phyloP scores from a whole-genome alignment of 2,888 invertebrate genomes.

The Scrobipalpa atriplicella region DNA sequence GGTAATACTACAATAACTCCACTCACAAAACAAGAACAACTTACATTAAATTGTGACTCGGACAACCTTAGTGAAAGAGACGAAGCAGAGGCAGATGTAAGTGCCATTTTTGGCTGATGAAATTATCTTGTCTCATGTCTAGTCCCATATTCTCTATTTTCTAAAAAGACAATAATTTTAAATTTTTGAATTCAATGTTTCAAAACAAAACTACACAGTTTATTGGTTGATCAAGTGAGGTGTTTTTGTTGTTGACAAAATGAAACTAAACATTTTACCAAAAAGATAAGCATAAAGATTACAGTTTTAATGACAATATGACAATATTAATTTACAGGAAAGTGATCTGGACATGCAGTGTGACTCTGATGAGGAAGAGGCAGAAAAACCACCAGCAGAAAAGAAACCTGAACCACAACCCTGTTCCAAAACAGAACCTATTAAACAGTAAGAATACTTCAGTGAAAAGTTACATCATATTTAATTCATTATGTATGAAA shows the following conservation, averaged over 20 bases:
- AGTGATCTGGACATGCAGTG: constrained; percentile 81
- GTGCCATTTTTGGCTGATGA: neutral
- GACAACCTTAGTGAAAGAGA: constrained; percentile 89
- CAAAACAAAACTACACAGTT: too few species aligned
- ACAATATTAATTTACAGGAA: constrained; percentile 57
- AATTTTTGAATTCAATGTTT: too few species aligned
- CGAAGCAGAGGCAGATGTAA: constrained; percentile 90
- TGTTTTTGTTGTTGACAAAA: too few species aligned
- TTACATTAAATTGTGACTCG: constrained; percentile 85
- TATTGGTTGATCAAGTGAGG: too few species aligned
- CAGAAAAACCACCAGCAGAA: constrained; percentile 60
- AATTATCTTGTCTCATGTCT: too few species aligned
- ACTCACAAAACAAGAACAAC: constrained; percentile 75
- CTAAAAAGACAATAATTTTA: too few species aligned
- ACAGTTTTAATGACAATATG: neutral
- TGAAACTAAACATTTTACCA: too few species aligned
- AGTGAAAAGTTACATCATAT: neutral
- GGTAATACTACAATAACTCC: constrained; percentile 86
- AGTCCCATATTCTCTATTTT: neutral
- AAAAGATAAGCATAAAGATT: too few species aligned
- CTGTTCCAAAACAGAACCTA: constrained; percentile 73
- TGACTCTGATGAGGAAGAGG: constrained; percentile 76
- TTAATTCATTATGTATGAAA: neutral
- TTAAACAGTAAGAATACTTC: constrained; percentile 84
- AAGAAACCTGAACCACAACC: constrained; percentile 62